phyloP scores from a whole-genome alignment of 2,113 vertebrate species.

The Xiphias gladius region DNA sequence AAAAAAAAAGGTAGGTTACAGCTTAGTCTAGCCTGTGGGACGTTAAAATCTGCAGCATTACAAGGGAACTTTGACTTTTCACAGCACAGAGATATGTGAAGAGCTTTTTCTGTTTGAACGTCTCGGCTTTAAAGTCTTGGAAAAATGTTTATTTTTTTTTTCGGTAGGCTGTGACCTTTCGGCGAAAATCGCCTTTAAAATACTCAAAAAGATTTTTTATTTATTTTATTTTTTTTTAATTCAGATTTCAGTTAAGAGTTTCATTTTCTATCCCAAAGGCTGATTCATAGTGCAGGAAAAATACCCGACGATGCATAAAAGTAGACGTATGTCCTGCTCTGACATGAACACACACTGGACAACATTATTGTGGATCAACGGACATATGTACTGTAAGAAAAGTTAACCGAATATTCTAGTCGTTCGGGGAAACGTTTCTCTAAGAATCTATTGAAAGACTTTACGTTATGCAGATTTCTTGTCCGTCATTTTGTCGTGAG shows the following conservation, averaged over 20 bases:
- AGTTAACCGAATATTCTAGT: slow-evolving; percentile 2
- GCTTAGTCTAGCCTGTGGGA: slow-evolving; percentile 35
- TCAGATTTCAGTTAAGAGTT: not conserved
- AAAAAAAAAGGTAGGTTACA: not conserved
- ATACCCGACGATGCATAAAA: slow-evolving; percentile 42
- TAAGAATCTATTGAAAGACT: slow-evolving; percentile 24
- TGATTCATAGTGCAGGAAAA: slow-evolving; percentile 57
- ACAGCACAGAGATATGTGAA: slow-evolving; percentile 25
- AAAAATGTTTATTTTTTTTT: not conserved
- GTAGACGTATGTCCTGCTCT: slow-evolving; percentile 20
- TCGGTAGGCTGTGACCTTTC: not conserved
- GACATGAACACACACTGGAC: slow-evolving; percentile 38
- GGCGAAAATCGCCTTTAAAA: not conserved
- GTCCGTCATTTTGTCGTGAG: not conserved
- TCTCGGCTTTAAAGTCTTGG: slow-evolving; percentile 1
- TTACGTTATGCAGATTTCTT: slow-evolving; percentile 1
- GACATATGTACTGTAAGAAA: slow-evolving; percentile 34
- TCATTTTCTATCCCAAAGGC: slow-evolving; percentile 38
- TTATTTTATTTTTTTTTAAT: not conserved
- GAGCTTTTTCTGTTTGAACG: slow-evolving; percentile 5
- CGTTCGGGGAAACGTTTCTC: slow-evolving; percentile 25
- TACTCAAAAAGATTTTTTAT: not conserved
- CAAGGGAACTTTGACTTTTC: slow-evolving; percentile 33
- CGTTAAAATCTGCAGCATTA: slow-evolving; percentile 67
- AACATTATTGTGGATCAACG: slow-evolving; percentile 18